A percentile compares a stretch with the other conserved stretches of the same genome.
phyloP scores from a whole-genome alignment of 2,113 vertebrate genomes.

The Panthera leo region DNA sequence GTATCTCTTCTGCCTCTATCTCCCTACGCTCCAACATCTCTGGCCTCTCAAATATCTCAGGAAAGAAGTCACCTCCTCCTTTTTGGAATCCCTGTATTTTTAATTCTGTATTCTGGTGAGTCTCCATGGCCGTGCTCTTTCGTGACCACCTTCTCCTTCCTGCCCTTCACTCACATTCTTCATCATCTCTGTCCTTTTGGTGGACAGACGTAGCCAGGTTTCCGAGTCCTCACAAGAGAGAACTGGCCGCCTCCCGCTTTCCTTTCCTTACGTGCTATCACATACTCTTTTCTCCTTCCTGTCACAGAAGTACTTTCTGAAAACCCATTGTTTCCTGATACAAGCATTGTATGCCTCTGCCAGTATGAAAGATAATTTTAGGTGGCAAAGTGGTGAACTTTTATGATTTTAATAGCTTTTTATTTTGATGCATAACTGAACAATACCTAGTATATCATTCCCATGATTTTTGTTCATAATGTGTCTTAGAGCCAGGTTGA shows the following conservation, averaged over 20 bases:
- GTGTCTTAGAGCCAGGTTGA: slow-evolving; percentile 1
- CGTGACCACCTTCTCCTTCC: neutral
- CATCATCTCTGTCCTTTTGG: neutral
- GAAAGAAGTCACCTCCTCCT: neutral
- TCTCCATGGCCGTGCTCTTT: neutral
- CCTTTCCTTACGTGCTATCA: neutral
- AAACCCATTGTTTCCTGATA: neutral
- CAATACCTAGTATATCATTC: neutral
- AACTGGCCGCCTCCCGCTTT: accelerated
- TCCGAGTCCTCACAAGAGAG: neutral
- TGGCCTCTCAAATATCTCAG: neutral
- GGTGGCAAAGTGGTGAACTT: neutral
- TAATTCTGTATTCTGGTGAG: neutral
- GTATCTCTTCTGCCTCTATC: neutral
- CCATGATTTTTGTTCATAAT: neutral
- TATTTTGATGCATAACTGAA: slow-evolving; percentile 27
- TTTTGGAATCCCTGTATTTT: neutral
- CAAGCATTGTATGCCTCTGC: neutral
- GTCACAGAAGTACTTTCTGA: neutral
- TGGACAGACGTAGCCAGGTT: neutral
- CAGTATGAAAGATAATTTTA: neutral
- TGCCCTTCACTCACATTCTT: accelerated
- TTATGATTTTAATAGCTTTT: slow-evolving; percentile 12
- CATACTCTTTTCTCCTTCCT: neutral
- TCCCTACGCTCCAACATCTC: neutral